These are phyloP conservation scores for Vanessa atalanta DNA, from an alignment of 1,140 invertebrate species.

Conservation along the genomic window DNA sequence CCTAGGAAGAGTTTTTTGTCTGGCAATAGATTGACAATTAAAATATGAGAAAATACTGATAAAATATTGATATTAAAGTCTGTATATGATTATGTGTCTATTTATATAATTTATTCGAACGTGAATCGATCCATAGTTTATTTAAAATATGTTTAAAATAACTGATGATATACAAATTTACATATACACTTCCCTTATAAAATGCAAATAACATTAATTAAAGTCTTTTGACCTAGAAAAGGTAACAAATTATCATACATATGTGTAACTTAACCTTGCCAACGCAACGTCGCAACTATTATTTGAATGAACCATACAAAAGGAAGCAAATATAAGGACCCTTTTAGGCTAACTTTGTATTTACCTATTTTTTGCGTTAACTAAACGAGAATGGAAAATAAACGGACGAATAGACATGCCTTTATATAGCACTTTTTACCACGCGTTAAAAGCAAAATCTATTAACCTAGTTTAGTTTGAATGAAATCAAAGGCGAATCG, in stretches of 20 bases:
- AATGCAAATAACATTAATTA: not conserved
- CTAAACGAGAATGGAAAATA: not conserved
- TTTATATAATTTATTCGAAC: no score
- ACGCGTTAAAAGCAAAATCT: not conserved
- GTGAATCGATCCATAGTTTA: no score
- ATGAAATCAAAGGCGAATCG: not conserved
- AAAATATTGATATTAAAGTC: no score
- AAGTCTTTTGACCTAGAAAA: constrained; percentile 27
- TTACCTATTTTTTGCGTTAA: not conserved
- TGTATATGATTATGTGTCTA: no score
- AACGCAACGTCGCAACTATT: not conserved
- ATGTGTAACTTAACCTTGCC: constrained; percentile 27
- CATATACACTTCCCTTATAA: no score
- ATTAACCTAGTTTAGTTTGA: constrained; percentile 11
- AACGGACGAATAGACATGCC: not conserved
- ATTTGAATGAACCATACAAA: constrained; percentile 10
- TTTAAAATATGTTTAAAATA: no score
- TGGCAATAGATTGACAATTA: no score
- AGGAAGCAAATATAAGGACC: not conserved
- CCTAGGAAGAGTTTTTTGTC: no score
- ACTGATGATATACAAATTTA: no score
- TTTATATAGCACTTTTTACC: not conserved
- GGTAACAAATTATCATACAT: constrained; percentile 25
- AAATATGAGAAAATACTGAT: no score
- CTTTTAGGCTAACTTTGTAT: not conserved